These are phyloP conservation scores for Limnothrissa miodon DNA, from an alignment of 2,113 vertebrate genomes.

Conservation along the genomic window DNA sequence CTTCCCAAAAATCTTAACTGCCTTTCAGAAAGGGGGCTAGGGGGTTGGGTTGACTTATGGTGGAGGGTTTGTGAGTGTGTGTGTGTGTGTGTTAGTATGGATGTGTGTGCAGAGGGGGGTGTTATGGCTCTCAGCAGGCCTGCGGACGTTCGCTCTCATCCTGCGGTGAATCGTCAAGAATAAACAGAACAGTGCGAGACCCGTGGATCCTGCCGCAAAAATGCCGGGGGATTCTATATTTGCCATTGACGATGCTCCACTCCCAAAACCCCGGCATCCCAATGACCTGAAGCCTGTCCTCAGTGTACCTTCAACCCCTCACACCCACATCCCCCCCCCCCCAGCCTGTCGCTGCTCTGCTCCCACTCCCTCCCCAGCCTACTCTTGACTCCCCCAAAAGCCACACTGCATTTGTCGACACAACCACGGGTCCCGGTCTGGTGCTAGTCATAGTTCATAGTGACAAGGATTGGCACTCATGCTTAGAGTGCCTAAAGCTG, in stretches of 20 bases:
- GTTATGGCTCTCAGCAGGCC: conserved; percentile 74
- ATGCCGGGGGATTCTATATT: conserved; percentile 75
- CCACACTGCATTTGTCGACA: conserved; percentile 35
- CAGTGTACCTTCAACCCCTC: conserved; percentile 63
- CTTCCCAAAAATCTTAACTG: conserved; percentile 77
- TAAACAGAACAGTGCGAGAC: conserved; percentile 68
- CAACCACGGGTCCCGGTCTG: conserved; percentile 16
- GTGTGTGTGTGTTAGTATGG: neutral
- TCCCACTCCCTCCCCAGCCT: conserved; percentile 32
- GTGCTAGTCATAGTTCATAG: conserved; percentile 16
- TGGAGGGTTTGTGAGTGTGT: neutral
- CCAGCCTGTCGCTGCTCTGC: conserved; percentile 19
- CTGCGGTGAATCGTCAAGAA: conserved; percentile 76
- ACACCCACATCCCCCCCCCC: no score
- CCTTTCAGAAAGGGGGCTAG: conserved; percentile 54
- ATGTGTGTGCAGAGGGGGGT: conserved; percentile 23
- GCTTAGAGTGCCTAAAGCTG: neutral
- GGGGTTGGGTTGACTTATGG: neutral
- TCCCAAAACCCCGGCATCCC: conserved; percentile 63
- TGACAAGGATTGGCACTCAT: conserved; percentile 32
- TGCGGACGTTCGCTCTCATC: conserved; percentile 72
- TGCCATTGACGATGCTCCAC: conserved; percentile 62
- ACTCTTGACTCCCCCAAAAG: conserved; percentile 12
- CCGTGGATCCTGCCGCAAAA: conserved; percentile 73
- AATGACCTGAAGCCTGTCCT: conserved; percentile 71